These are phyloP conservation scores for Drosophila barbarae DNA, from an alignment of 2,888 invertebrate genomes.

Conservation along the genomic window DNA sequence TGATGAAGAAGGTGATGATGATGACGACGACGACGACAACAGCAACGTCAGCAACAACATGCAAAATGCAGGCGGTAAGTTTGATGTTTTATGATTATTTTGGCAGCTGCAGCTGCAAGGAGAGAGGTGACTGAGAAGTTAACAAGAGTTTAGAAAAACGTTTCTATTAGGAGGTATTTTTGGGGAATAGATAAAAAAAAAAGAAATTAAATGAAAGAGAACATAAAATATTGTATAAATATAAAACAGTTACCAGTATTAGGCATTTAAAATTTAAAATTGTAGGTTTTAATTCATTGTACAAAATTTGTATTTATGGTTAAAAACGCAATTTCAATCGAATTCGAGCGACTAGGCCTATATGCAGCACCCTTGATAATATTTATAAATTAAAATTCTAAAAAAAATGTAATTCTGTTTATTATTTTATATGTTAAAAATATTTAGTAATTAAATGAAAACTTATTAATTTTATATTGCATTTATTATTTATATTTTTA, in stretches of 20 bases:
- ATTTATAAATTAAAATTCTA: neutral
- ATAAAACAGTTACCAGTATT: no score
- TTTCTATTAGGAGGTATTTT: no score
- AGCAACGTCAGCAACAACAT: slow-evolving; percentile 47
- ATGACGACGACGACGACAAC: slow-evolving; percentile 33
- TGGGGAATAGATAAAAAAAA: no score
- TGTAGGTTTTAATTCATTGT: neutral
- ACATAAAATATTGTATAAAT: no score
- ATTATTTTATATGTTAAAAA: neutral
- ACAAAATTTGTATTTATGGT: neutral
- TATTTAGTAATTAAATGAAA: no score
- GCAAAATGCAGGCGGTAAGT: slow-evolving; percentile 72
- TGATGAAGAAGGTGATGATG: slow-evolving; percentile 41
- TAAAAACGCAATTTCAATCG: neutral
- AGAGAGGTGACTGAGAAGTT: slow-evolving; percentile 18
- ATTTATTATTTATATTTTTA: neutral
- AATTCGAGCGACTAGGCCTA: neutral
- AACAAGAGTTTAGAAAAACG: no score
- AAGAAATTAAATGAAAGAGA: no score
- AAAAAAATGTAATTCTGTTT: neutral
- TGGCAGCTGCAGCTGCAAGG: slow-evolving; percentile 28
- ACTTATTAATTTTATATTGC: neutral
- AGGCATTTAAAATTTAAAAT: no score
- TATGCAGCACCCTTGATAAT: neutral
- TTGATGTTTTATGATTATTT: slow-evolving; percentile 48